Conservation (phyloP, 2,888 invertebrate genomes). For the Lymantria dispar region DNA sequence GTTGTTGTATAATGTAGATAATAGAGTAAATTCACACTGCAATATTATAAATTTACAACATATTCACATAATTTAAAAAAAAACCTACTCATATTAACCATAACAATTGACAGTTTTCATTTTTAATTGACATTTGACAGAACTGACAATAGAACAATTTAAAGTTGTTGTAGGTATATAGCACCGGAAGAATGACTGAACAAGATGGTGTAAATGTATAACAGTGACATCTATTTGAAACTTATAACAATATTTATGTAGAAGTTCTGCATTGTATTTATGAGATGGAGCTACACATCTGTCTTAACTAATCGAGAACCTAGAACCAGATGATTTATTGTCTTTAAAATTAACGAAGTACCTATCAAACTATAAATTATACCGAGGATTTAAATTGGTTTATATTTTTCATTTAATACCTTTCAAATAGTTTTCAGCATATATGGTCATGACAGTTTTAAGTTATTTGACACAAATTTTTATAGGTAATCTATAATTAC, state of each 20-base stretch:
- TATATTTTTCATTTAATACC: no score
- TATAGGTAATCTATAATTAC: no score
- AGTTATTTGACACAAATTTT: no score
- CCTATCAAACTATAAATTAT: no score
- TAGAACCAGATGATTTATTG: no score
- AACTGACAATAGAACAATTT: constrained; percentile 22
- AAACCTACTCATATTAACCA: constrained; percentile 1
- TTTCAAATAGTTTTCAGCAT: no score
- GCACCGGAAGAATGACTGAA: constrained; percentile 30
- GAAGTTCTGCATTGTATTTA: background rate
- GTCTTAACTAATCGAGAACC: background rate
- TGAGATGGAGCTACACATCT: constrained; percentile 16
- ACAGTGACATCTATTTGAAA: constrained; percentile 28
- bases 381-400: no score
- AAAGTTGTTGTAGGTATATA: no score
- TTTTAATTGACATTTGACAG: constrained; percentile 22
- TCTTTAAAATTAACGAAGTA: no score
- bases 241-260: background rate
- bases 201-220: background rate
- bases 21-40: background rate
- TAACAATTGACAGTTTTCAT: background rate
- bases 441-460: no score
- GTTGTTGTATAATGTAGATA: constrained; percentile 17
- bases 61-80: background rate
- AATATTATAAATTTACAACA: background rate